These are phyloP conservation scores for Nyctibius bracteatus DNA, from an alignment of 2,113 vertebrate genomes.

Conservation along the genomic window DNA sequence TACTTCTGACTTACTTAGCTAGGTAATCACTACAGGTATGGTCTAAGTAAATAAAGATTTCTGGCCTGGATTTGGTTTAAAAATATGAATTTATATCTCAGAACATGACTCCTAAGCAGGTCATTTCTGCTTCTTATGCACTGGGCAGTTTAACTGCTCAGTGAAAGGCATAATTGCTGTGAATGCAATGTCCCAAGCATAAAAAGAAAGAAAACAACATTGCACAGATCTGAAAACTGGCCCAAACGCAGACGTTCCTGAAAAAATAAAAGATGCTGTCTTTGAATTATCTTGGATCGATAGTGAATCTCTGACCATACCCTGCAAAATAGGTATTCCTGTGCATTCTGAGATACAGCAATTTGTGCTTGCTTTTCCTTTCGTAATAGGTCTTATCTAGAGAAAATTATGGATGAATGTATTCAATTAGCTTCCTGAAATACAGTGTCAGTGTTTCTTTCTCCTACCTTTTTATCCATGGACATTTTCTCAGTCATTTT, in stretches of 20 bases:
- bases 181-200: background rate
- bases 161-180: background rate
- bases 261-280: background rate
- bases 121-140: background rate
- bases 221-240: background rate
- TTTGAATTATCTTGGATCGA: background rate
- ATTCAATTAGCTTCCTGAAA: constrained; percentile 41
- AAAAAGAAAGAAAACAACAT: background rate
- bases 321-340: background rate
- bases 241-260: background rate
- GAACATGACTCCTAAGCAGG: background rate
- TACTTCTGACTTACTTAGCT: background rate
- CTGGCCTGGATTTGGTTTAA: background rate
- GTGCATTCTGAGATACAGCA: background rate
- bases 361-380: background rate
- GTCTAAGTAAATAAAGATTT: background rate
- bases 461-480: constrained; percentile 39
- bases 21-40: background rate
- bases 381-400: background rate
- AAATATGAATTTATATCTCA: background rate
- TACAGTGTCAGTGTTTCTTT: constrained; percentile 37
- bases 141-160: background rate
- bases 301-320: background rate
- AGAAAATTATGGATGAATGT: background rate
- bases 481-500: constrained; percentile 49